A percentile compares a stretch with the other conserved stretches of the same genome.
Evolutionary conservation across 2,113 vertebrate species (phyloP).

Genomic region (Carollia perspicillata): DNA sequence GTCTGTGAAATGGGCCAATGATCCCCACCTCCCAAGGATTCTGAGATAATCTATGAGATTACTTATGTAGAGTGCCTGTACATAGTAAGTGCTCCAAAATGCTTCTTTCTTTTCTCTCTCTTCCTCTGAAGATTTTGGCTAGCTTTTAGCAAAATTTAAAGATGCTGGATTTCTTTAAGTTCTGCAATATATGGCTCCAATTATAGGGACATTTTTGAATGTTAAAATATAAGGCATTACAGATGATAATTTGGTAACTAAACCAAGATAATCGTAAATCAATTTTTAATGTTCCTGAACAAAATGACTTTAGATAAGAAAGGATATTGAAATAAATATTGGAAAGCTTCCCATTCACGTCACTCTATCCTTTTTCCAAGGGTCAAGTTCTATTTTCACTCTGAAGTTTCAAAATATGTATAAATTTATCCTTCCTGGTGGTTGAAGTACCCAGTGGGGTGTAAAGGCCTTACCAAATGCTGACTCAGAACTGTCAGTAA

Average conservation of each 20-base stretch:
- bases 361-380: not conserved
- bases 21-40: not conserved
- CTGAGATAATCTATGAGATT: not conserved
- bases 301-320: slow-evolving; percentile 4
- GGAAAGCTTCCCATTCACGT: not conserved
- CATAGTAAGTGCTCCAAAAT: not conserved
- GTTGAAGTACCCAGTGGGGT: not conserved
- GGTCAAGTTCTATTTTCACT: not conserved
- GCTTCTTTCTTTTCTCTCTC: not conserved
- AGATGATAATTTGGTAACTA: not conserved
- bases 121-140: not conserved
- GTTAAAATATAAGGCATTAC: not conserved
- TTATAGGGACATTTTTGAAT: not conserved
- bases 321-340: not conserved
- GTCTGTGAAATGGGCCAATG: not conserved
- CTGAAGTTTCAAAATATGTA: slow-evolving; percentile 4
- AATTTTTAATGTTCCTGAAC: not conserved
- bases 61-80: not conserved
- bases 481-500: not conserved
- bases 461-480: not conserved
- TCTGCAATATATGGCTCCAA: not conserved
- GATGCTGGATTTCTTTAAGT: not conserved
- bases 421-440: not conserved
- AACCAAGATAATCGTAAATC: not conserved
- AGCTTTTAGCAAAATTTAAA: not conserved